Base-by-base conservation (phyloP, 2,888 invertebrate species). In the Amphimallon solstitiale region DNA sequence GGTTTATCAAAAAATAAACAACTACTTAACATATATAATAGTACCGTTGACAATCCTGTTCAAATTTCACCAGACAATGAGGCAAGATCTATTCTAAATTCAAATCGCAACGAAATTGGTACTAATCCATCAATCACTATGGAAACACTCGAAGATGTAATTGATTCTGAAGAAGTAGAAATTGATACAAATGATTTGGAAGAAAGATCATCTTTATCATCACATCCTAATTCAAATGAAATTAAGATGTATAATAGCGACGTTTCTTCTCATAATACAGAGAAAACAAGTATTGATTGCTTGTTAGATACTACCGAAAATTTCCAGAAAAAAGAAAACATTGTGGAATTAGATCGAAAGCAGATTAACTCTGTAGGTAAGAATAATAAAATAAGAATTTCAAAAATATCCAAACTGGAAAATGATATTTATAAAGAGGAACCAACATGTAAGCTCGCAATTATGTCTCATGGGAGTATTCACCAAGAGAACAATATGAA, bases 141-240 rank as follows among this genome's bases (percentile, higher is more conserved):
- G 61, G 1, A 45, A 19, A 37, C 46, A n/a, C 9, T 10, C 1
- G 61, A 61, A 21, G 46, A 35, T 12, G n/a, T 48, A 21, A 49
- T 40, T 7, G 62, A 62, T 14, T 62, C 49, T 10, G 62, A 62
- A 38, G 62, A 62, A 38, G 51, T 62, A 6, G 40, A 51, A 40
- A 48, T 62, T n/a, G 49, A 23, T 14, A 40, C 23, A 6, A 51
- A 23, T n/a, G 49, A 40, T 49, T 62, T 40, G 10, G 62, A 62
- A 4, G 38, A 40, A 6, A 21, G 37, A 19, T 62, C 51, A 9
- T 40, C 62, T 3, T 23, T 38, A 9, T 49, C 38, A 12, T 54
- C 37, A 6, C 17, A 43, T 3, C 4, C 15, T 17, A 21, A 12
- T 3, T 14, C 7, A 5, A 14, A 9, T 12, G 34, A 23, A 4